phyloP scores from a whole-genome alignment of 2,113 vertebrate species.

The Himantopus leucocephalus region DNA sequence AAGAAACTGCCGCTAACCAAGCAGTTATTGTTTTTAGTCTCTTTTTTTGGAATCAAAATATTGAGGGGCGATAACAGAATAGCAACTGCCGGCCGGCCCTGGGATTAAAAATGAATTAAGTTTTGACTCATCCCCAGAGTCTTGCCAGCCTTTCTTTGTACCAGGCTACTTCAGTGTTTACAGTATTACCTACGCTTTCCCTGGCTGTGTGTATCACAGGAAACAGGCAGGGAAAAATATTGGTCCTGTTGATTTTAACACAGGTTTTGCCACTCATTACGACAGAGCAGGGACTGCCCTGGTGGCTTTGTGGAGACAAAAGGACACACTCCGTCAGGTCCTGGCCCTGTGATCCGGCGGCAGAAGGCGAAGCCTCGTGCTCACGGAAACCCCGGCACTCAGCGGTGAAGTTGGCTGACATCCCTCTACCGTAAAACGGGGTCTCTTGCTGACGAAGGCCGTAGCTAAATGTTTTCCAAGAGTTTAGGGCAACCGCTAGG shows the following conservation, averaged over 20 bases:
- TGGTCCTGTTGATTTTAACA: background rate
- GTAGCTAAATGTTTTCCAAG: background rate
- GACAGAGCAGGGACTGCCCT: background rate
- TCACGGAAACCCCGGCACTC: rapidly evolving
- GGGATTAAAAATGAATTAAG: constrained; percentile 45
- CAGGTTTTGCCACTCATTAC: background rate
- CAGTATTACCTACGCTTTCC: background rate
- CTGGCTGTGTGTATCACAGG: background rate
- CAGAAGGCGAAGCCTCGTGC: rapidly evolving
- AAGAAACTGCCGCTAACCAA: constrained; percentile 44
- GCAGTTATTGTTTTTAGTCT: constrained; percentile 35
- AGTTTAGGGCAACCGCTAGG: rapidly evolving
- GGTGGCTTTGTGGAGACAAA: background rate
- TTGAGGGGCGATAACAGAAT: constrained; percentile 12
- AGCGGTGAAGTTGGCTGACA: background rate
- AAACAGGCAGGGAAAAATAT: background rate
- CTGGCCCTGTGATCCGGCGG: background rate
- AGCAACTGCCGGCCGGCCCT: background rate
- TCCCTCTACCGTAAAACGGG: background rate
- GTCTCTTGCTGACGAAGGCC: background rate
- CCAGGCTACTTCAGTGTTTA: background rate
- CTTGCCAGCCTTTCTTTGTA: background rate
- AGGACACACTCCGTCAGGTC: background rate
- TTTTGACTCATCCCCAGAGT: constrained; percentile 27
- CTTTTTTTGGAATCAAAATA: constrained; percentile 53